Conservation (phyloP, 2,797 vertebrate species). For the Petrocephalus sullivani region DNA sequence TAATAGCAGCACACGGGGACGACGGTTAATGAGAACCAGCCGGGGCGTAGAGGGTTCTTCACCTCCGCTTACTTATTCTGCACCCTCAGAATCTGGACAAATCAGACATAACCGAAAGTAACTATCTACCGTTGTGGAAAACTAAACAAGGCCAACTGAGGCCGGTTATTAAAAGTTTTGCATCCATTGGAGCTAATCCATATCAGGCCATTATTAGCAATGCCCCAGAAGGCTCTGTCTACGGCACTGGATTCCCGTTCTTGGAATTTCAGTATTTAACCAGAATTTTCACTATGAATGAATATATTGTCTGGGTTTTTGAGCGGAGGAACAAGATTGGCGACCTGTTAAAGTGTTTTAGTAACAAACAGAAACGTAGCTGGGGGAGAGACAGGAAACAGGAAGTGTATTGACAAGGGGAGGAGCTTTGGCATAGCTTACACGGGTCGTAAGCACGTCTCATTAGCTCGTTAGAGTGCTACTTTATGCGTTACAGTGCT, state of each 20-base stretch:
- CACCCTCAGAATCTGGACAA: slow-evolving; percentile 6
- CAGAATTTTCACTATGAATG: background rate
- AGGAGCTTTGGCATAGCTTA: background rate
- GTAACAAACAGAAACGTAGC: background rate
- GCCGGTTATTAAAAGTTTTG: slow-evolving; percentile 3
- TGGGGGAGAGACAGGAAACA: background rate
- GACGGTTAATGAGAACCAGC: slow-evolving; percentile 18
- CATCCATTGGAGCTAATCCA: background rate
- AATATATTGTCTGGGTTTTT: slow-evolving; percentile 8
- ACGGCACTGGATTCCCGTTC: background rate
- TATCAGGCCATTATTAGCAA: background rate
- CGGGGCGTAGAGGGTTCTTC: background rate
- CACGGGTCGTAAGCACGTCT: background rate
- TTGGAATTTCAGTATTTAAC: background rate
- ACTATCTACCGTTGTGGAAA: slow-evolving; percentile 6
- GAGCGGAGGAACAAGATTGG: background rate
- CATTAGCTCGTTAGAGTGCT: background rate
- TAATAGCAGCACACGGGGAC: slow-evolving; percentile 7
- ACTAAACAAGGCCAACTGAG: background rate
- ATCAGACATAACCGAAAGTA: background rate
- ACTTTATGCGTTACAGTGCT: background rate
- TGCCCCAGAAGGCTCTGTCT: background rate
- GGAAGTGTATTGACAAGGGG: background rate
- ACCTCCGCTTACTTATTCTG: background rate
- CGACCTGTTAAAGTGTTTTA: background rate